Percentiles rank a stretch among this genome's conserved stretches.
phyloP scores from a whole-genome alignment of 2,888 invertebrate species.

The Chalcosyrphus nemorum region DNA sequence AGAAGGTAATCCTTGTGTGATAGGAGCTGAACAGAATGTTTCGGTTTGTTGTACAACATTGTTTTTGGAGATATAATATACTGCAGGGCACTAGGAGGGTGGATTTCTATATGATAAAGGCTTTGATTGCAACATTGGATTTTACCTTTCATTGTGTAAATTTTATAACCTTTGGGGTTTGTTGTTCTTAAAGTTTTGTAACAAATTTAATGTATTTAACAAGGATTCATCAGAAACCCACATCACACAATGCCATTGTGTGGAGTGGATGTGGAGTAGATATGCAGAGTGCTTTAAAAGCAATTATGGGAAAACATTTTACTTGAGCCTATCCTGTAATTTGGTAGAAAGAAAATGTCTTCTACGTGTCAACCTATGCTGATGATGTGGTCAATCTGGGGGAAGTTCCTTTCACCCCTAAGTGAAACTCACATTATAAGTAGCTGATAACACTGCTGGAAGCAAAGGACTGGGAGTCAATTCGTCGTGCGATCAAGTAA shows the following conservation, averaged over 20 bases:
- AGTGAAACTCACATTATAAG: no score
- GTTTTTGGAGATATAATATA: constrained; percentile 5
- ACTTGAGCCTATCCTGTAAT: no score
- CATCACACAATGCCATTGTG: no score
- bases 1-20: constrained; percentile 50
- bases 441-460: no score
- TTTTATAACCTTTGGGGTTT: background rate
- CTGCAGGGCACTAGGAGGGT: background rate
- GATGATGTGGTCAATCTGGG: no score
- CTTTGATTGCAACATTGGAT: constrained; percentile 14
- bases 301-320: background rate
- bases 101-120: background rate
- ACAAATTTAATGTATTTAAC: background rate
- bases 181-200: background rate
- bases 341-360: no score
- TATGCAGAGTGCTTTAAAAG: background rate
- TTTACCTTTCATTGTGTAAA: constrained; percentile 22
- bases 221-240: background rate
- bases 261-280: no score
- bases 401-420: no score
- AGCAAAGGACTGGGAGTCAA: no score
- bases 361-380: no score
- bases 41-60: constrained; percentile 35
- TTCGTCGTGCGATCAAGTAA: no score
- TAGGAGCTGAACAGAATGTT: constrained; percentile 44